Evolutionary conservation across 2,888 invertebrate genomes (phyloP), one percentile per base, ranked within the genome.

Genomic region (Erebia aethiops): DNA sequence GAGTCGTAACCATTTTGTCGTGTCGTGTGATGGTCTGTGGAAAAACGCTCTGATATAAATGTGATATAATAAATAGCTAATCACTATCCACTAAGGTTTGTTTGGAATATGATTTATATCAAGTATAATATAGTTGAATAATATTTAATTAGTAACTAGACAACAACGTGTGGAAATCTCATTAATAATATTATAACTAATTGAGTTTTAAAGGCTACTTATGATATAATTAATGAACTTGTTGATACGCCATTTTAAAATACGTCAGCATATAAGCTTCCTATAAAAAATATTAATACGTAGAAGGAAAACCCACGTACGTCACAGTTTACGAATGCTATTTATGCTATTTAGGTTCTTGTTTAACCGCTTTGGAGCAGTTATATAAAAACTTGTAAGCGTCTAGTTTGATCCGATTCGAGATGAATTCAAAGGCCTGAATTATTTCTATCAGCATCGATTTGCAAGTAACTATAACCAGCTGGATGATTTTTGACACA

Each of bases 1-100:
- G 43, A 43, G 11, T 43, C 43, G 43, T 43, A 11, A 11, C 43
- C 11, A 11, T 43, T 43, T 43, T 43, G 43, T 43, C 43, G 11
- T 43, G 43, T 43, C 43, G 43, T 43, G 11, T 11, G 43, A 11
- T 11, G 43, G 46, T 46, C 46, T 13, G 46, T 11, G 46, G 46
- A 46, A 13, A 46, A 46, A 11, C 46, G 46, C 46, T 46, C 46
- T 46, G 13, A 51, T 56, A 49, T 63, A 64, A 73, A 66, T 67
- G 26, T 49, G 49, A 63, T 51, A 7, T 46, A 64, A 16, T 67
- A 58, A 58, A 46, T 67, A 49, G 46, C 46, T 58, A 65, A 56
- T 46, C 41, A 3, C 16, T 66, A 62, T 21, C 41, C 60, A 43
- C 16, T 16, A 60, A 16, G 52, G 41, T 52, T 9, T 13, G 35